Percentiles rank a stretch among this genome's conserved stretches.
These are phyloP conservation scores for Felis chaus DNA, from an alignment of 2,113 vertebrate genomes.

Conservation along the genomic window DNA sequence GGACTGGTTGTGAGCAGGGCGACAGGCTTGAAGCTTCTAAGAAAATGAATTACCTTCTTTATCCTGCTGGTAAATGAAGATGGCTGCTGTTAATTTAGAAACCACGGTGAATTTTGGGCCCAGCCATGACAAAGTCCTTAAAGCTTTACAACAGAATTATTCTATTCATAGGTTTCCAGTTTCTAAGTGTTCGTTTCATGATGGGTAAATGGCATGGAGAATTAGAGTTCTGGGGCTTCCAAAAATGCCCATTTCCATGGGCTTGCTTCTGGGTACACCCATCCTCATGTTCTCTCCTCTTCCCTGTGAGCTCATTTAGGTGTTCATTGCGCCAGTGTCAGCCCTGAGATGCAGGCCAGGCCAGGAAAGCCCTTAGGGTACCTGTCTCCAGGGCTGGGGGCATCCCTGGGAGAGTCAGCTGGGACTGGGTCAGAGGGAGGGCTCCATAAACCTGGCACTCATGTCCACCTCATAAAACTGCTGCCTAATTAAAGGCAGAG, in stretches of 20 bases:
- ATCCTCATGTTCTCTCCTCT: background rate
- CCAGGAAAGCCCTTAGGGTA: background rate
- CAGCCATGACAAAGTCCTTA: background rate
- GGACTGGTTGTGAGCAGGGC: background rate
- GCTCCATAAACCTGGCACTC: conserved; percentile 77
- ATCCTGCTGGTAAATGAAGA: background rate
- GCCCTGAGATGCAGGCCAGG: background rate
- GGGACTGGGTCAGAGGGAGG: conserved; percentile 52
- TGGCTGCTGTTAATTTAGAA: background rate
- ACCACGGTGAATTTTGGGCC: accelerated
- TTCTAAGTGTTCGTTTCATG: background rate
- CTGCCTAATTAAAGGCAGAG: conserved; percentile 78
- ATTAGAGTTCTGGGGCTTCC: background rate
- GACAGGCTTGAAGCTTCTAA: background rate
- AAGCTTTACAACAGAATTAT: background rate
- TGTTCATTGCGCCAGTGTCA: background rate
- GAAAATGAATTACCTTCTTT: background rate
- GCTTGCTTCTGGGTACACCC: background rate
- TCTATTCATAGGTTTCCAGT: background rate
- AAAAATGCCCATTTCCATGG: background rate
- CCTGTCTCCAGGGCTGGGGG: background rate
- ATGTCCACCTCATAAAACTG: conserved; percentile 81
- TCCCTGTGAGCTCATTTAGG: background rate
- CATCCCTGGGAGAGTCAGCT: background rate
- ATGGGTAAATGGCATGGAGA: background rate